Evolutionary conservation across 1,140 invertebrate species (phyloP).

Genomic region (Dinothrombium tinctorium): DNA sequence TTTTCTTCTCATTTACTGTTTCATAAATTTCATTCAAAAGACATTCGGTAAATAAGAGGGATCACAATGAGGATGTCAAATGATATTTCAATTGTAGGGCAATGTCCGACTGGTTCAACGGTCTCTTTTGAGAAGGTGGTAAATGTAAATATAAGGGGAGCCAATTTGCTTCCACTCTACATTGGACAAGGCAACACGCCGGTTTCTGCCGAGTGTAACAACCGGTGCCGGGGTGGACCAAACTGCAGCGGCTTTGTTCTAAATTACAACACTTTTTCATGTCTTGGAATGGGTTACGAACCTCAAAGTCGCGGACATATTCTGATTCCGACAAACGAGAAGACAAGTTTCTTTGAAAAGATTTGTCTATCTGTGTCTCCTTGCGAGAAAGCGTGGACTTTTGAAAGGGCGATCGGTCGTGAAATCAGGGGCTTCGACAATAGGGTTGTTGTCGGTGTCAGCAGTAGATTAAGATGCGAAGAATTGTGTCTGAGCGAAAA

Average conservation of each 20-base stretch:
- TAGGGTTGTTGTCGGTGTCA: conserved; percentile 18
- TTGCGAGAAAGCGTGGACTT: conserved; percentile 20
- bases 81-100: conserved; percentile 5
- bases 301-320: background rate
- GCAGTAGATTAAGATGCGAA: conserved; percentile 24
- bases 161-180: conserved; percentile 11
- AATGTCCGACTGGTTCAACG: conserved; percentile 13
- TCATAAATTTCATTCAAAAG: no score
- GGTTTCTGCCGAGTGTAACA: conserved; percentile 15
- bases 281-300: conserved; percentile 12
- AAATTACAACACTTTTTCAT: conserved; percentile 14
- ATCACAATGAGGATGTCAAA: no score
- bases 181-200: conserved; percentile 10
- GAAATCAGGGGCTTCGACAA: conserved; percentile 23
- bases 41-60: no score
- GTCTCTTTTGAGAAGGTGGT: conserved; percentile 16
- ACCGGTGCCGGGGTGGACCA: conserved; percentile 11
- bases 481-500: conserved; percentile 24
- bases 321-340: conserved; percentile 11
- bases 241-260: conserved; percentile 15
- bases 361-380: conserved; percentile 10
- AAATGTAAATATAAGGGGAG: conserved; percentile 12
- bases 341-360: conserved; percentile 17
- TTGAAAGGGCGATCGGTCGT: conserved; percentile 22
- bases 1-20: no score